Conservation (phyloP, 2,888 invertebrate species). For the Deroplatys truncata region DNA sequence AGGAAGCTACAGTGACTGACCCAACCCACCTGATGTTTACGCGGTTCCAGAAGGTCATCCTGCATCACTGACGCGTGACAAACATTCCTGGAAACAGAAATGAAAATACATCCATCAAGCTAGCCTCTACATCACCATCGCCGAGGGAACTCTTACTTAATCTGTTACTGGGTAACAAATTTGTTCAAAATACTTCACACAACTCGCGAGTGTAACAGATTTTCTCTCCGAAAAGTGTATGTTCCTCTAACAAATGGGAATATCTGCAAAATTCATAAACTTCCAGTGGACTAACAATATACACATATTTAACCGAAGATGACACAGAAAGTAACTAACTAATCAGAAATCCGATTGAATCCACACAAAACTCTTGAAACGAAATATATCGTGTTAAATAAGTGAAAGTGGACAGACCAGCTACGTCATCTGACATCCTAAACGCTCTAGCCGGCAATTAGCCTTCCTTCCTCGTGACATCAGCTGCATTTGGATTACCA, state of each 20-base stretch:
- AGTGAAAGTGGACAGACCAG: slow-evolving; percentile 4
- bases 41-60: not conserved
- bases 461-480: not conserved
- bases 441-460: not conserved
- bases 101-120: too few relatives aligned
- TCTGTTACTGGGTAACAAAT: too few relatives aligned
- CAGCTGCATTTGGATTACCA: not conserved
- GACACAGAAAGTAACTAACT: not conserved
- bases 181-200: too few relatives aligned
- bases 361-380: not conserved
- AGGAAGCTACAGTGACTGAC: not conserved
- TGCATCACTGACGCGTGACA: not conserved
- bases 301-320: not conserved
- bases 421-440: not conserved
- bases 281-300: not conserved
- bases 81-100: too few relatives aligned
- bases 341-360: not conserved
- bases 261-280: not conserved
- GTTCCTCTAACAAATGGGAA: not conserved
- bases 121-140: too few relatives aligned
- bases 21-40: not conserved
- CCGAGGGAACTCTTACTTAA: too few relatives aligned
- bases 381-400: not conserved
- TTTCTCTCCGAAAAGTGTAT: too few relatives aligned
- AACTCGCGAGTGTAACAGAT: too few relatives aligned